Evolutionary conservation across 2,888 invertebrate genomes (phyloP).

Genomic region (Conchocele bisecta): DNA sequence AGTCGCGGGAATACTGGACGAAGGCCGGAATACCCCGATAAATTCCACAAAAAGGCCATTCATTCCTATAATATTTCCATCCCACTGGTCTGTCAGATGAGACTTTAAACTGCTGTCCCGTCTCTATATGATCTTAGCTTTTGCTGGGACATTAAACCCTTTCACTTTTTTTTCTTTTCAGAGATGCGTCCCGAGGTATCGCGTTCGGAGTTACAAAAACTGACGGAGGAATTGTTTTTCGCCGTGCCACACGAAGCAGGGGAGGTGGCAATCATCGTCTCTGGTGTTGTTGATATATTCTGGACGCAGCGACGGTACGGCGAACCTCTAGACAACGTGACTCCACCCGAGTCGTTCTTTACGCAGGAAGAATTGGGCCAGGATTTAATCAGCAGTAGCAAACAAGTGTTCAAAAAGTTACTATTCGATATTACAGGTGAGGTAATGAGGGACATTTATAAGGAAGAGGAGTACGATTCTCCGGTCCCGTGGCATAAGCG

Average conservation of each 20-base stretch:
- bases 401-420: conserved; percentile 77
- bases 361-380: conserved; percentile 58
- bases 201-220: conserved; percentile 61
- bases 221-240: conserved; percentile 70
- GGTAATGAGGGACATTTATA: conserved; percentile 79
- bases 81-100: too few relatives aligned
- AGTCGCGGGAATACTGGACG: too few relatives aligned
- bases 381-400: conserved; percentile 69
- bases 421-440: conserved; percentile 82
- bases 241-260: conserved; percentile 78
- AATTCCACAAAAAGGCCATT: too few relatives aligned
- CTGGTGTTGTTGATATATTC: conserved; percentile 75
- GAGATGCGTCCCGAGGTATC: conserved; percentile 40
- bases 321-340: conserved; percentile 69
- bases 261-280: conserved; percentile 70
- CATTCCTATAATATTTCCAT: too few relatives aligned
- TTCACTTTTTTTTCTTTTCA: too few relatives aligned
- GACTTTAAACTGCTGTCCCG: too few relatives aligned
- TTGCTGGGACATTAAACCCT: too few relatives aligned
- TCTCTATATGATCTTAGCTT: too few relatives aligned
- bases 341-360: conserved; percentile 68
- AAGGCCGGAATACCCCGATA: too few relatives aligned
- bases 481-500: conserved; percentile 85
- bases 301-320: conserved; percentile 77
- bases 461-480: conserved; percentile 71